Evolutionary conservation across 2,888 invertebrate genomes (phyloP).

Genomic region (Andrena fulva): DNA sequence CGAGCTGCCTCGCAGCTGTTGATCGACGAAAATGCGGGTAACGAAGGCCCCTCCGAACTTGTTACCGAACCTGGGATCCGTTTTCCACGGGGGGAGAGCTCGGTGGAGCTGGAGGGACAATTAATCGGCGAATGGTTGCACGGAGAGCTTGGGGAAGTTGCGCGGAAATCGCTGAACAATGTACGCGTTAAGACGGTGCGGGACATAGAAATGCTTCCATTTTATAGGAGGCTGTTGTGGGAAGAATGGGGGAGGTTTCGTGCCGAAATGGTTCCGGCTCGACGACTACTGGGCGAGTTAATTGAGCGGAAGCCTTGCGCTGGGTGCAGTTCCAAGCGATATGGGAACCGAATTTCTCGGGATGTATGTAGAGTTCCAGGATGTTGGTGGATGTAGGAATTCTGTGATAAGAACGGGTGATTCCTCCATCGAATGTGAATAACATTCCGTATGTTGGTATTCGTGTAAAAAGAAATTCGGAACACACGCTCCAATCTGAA

Average conservation of each 20-base stretch:
- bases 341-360: neutral
- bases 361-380: neutral
- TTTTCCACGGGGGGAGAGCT: conserved; percentile 13
- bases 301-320: neutral
- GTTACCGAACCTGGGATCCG: conserved; percentile 27
- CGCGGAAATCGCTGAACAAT: conserved; percentile 46
- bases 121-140: conserved; percentile 12
- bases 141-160: conserved; percentile 34
- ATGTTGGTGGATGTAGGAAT: neutral
- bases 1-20: conserved; percentile 16
- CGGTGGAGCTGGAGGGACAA: neutral
- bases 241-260: neutral
- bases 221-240: neutral
- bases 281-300: neutral
- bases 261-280: neutral
- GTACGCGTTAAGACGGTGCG: conserved; percentile 5
- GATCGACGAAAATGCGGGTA: conserved; percentile 56
- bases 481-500: too few relatives aligned
- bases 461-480: neutral
- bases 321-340: neutral
- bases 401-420: too few relatives aligned
- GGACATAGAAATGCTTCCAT: neutral
- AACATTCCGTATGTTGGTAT: neutral
- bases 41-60: conserved; percentile 42
- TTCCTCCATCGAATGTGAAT: neutral